Conservation (phyloP, 1,140 invertebrate species). For the Mactra quadrangularis region DNA sequence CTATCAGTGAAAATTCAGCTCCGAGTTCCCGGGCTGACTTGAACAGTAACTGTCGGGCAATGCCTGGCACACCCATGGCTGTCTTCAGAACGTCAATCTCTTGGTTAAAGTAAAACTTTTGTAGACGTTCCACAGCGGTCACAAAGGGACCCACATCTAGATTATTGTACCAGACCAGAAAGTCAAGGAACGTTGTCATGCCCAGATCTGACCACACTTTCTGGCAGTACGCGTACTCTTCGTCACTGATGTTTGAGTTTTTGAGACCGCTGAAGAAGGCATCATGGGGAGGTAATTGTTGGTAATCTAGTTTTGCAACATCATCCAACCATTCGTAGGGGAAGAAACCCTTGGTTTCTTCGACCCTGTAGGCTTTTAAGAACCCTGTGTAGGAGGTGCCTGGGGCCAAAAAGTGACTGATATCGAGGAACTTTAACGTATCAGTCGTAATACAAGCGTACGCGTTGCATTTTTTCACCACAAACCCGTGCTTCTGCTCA, state of each 20-base stretch:
- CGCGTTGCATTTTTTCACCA: conserved; percentile 48
- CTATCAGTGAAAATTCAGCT: conserved; percentile 50
- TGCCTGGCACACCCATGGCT: conserved; percentile 59
- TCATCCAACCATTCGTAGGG: conserved; percentile 64
- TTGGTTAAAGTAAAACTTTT: conserved; percentile 46
- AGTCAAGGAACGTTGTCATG: conserved; percentile 64
- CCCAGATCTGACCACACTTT: conserved; percentile 57
- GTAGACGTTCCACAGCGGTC: conserved; percentile 49
- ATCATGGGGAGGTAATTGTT: conserved; percentile 31
- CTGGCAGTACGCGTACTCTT: conserved; percentile 62
- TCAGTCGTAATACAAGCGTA: conserved; percentile 53
- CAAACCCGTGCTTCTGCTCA: conserved; percentile 30
- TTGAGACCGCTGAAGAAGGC: conserved; percentile 64
- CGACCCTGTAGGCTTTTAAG: conserved; percentile 63
- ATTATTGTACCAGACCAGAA: conserved; percentile 66
- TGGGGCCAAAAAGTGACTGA: conserved; percentile 64
- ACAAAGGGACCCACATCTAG: conserved; percentile 62
- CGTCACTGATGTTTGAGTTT: conserved; percentile 46
- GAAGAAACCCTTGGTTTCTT: conserved; percentile 64
- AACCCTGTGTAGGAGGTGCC: conserved; percentile 51
- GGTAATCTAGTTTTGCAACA: conserved; percentile 42
- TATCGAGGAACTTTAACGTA: conserved; percentile 61
- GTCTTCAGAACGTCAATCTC: conserved; percentile 66
- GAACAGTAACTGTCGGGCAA: conserved; percentile 62
- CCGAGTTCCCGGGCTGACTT: conserved; percentile 1